Evolutionary conservation across 2,113 vertebrate genomes (phyloP).

Genomic region (Rhynchopsitta pachyrhyncha): DNA sequence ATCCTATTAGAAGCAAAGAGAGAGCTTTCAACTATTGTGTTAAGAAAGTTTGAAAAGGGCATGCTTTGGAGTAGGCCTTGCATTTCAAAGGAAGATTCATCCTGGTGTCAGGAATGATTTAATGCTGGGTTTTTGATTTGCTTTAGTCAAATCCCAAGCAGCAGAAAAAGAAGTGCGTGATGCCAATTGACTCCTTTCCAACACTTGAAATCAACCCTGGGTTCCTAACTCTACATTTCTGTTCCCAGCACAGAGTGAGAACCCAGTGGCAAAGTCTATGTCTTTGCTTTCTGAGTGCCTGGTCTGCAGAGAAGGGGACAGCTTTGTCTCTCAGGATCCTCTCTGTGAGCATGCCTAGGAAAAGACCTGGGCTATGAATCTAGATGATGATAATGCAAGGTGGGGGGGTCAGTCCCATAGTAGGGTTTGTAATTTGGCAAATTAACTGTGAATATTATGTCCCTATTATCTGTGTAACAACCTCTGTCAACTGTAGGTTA

Average conservation of each 20-base stretch:
- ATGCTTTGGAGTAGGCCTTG: neutral
- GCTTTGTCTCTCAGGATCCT: neutral
- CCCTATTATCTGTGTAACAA: neutral
- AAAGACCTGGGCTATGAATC: neutral
- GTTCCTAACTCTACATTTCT: neutral
- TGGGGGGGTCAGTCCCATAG: neutral
- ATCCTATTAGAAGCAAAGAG: conserved; percentile 1
- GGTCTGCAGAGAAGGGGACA: neutral
- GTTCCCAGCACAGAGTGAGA: neutral
- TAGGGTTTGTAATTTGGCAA: neutral
- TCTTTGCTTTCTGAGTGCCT: neutral
- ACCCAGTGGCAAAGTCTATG: neutral
- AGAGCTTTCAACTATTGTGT: neutral
- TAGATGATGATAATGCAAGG: neutral
- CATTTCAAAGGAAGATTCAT: conserved; percentile 18
- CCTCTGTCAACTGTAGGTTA: neutral
- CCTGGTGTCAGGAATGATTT: conserved; percentile 1
- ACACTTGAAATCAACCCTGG: neutral
- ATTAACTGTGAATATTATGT: neutral
- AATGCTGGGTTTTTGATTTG: neutral
- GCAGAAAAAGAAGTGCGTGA: neutral
- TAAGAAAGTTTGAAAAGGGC: neutral
- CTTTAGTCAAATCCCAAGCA: neutral
- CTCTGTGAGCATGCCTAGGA: neutral
- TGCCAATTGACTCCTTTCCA: neutral